A percentile compares a stretch with the other conserved stretches of the same genome.
These are phyloP conservation scores for Etheostoma spectabile DNA, from an alignment of 2,113 vertebrate genomes.

Conservation along the genomic window DNA sequence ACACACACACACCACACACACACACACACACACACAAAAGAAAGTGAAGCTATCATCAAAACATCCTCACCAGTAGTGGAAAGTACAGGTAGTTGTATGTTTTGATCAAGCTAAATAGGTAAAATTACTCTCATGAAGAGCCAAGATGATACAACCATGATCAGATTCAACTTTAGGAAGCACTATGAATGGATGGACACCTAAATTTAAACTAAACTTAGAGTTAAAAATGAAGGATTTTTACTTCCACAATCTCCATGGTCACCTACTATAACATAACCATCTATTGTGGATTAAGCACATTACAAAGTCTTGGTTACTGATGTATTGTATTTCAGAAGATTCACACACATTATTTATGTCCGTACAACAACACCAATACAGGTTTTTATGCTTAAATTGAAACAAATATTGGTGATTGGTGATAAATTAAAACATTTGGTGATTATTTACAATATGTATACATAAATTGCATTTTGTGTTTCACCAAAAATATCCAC, in stretches of 20 bases:
- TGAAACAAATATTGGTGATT: not conserved
- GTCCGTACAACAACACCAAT: too few species aligned
- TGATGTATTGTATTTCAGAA: not conserved
- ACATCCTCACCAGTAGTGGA: conserved; percentile 29
- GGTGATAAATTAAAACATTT: too few species aligned
- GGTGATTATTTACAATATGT: not conserved
- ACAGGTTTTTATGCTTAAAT: not conserved
- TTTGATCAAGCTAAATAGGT: conserved; percentile 19
- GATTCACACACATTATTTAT: not conserved
- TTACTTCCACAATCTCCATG: too few species aligned
- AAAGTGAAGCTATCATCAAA: conserved; percentile 54
- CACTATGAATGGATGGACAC: not conserved
- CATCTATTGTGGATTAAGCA: too few species aligned
- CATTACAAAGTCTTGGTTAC: too few species aligned
- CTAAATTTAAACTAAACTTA: too few species aligned
- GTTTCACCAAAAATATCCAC: not conserved
- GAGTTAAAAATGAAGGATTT: too few species aligned
- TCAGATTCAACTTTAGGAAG: not conserved
- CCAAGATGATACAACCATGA: not conserved
- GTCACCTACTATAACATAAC: too few species aligned
- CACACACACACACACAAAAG: conserved; percentile 1
- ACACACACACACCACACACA: conserved; percentile 11
- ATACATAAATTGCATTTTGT: not conserved
- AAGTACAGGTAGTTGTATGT: conserved; percentile 16
- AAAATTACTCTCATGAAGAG: not conserved